These are phyloP conservation scores for Ectropis crepuscularia DNA, from an alignment of 2,888 invertebrate genomes.

Conservation along the genomic window DNA sequence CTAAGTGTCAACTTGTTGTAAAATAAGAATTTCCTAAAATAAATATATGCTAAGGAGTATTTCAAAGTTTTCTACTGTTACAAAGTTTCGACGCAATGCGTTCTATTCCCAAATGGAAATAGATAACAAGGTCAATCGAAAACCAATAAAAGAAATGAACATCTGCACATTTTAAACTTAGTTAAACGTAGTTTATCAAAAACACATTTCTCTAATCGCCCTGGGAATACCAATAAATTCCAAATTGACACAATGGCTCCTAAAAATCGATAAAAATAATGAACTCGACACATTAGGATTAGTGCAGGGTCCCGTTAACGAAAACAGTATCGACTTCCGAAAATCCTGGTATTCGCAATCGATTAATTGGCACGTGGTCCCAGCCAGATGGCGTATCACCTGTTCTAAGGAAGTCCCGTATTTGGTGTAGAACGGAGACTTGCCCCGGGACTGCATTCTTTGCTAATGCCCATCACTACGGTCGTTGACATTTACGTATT, in stretches of 20 bases:
- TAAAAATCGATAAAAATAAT: slow-evolving; percentile 28
- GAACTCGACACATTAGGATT: slow-evolving; percentile 27
- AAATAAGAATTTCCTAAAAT: no score
- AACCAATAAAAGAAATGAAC: slow-evolving; percentile 12
- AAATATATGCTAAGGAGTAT: no score
- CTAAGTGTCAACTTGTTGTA: no score
- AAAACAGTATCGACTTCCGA: slow-evolving; percentile 48
- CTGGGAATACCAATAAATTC: slow-evolving; percentile 18
- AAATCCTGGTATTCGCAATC: slow-evolving; percentile 64
- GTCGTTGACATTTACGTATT: slow-evolving; percentile 60
- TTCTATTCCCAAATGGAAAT: not conserved
- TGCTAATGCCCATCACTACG: slow-evolving; percentile 63
- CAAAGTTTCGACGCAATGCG: no score
- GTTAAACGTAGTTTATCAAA: not conserved
- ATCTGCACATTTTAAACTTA: not conserved
- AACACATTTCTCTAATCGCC: slow-evolving; percentile 1
- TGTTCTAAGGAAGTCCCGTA: slow-evolving; percentile 54
- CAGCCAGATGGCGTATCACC: slow-evolving; percentile 78
- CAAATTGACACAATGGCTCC: slow-evolving; percentile 7
- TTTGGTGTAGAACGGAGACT: slow-evolving; percentile 53
- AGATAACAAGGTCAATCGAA: slow-evolving; percentile 1
- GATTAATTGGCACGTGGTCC: slow-evolving; percentile 70
- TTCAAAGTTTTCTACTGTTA: no score
- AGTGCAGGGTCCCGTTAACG: slow-evolving; percentile 47
- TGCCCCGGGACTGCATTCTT: slow-evolving; percentile 71